A percentile compares a stretch with the other conserved stretches of the same genome.
phyloP scores from a whole-genome alignment of 2,888 invertebrate genomes.

The Serrognathus titanus region DNA sequence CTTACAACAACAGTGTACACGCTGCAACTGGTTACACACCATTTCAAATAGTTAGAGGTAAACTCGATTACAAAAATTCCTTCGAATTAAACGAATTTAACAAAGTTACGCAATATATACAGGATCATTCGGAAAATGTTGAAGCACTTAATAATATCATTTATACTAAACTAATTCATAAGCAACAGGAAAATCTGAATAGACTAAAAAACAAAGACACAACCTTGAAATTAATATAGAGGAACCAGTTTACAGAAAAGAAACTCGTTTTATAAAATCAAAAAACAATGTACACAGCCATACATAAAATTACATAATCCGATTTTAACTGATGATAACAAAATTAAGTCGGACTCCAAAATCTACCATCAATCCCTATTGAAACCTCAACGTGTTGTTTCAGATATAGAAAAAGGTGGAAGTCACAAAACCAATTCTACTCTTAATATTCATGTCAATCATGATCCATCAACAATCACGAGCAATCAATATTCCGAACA shows the following conservation, averaged over 20 bases:
- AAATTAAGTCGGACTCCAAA: neutral
- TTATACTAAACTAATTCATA: neutral
- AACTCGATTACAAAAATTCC: slow-evolving; percentile 13
- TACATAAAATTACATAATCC: neutral
- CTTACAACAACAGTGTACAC: slow-evolving; percentile 20
- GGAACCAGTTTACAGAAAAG: neutral
- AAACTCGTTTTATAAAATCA: neutral
- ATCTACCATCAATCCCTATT: neutral
- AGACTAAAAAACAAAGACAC: neutral
- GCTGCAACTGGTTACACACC: slow-evolving; percentile 15
- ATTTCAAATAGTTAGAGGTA: slow-evolving; percentile 18
- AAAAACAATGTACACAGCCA: neutral
- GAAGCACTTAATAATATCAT: neutral
- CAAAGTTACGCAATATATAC: neutral
- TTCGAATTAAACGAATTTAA: slow-evolving; percentile 6
- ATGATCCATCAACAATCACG: neutral
- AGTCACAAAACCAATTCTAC: neutral
- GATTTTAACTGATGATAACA: neutral
- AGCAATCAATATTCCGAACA: neutral
- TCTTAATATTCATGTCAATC: neutral
- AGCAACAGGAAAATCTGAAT: slow-evolving; percentile 2
- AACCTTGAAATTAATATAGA: neutral
- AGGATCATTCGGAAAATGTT: slow-evolving; percentile 4
- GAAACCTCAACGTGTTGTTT: neutral
- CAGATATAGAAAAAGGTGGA: neutral